Evolutionary conservation across 2,113 vertebrate species (phyloP).

Genomic region (Clarias macrocephalus): DNA sequence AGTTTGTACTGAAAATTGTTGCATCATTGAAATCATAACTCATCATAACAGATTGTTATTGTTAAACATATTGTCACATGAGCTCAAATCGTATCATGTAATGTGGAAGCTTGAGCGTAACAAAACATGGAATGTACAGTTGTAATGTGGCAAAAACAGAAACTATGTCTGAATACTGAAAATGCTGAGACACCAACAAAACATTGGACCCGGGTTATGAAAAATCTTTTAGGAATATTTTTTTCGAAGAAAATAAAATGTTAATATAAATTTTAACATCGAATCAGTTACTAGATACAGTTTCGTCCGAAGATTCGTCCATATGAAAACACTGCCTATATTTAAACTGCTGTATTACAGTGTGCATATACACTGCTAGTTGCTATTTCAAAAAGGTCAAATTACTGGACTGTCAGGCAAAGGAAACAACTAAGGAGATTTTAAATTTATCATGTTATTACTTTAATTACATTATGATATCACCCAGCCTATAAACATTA

Average conservation of each 20-base stretch:
- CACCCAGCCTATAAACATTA: neutral
- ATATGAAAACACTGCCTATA: neutral
- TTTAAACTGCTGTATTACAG: neutral
- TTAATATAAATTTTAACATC: neutral
- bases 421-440: too few species aligned
- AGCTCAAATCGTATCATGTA: neutral
- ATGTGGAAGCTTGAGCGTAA: neutral
- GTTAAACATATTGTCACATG: neutral
- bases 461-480: neutral
- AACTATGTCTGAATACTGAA: neutral
- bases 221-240: too few species aligned
- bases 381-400: too few species aligned
- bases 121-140: too few species aligned
- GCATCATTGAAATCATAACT: neutral
- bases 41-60: neutral
- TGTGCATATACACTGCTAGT: neutral
- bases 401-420: too few species aligned
- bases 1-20: neutral
- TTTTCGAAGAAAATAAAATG: too few species aligned
- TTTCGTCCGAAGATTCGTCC: neutral
- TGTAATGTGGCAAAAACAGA: too few species aligned
- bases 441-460: too few species aligned
- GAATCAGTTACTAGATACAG: neutral
- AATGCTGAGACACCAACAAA: neutral
- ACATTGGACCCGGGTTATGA: neutral